Conservation (phyloP, 2,797 vertebrate species). For the Argyrosomus regius region DNA sequence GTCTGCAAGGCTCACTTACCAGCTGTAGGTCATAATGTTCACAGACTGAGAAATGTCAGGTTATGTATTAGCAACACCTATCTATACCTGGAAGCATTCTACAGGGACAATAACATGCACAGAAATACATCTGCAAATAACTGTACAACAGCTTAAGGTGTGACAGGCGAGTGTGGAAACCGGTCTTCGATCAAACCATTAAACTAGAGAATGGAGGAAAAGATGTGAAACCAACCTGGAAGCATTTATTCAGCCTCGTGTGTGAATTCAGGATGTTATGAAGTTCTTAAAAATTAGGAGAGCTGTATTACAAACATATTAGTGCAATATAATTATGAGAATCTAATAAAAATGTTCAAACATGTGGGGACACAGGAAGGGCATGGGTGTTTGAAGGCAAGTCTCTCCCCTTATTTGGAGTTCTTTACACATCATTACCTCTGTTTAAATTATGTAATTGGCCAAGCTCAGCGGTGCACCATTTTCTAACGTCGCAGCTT, state of each 20-base stretch:
- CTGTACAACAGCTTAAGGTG: background rate
- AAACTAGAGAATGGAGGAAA: background rate
- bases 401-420: conserved; percentile 2
- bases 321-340: background rate
- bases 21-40: background rate
- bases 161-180: background rate
- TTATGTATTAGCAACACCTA: background rate
- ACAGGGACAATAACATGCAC: background rate
- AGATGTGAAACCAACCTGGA: no score
- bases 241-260: background rate
- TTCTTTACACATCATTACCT: conserved; percentile 36
- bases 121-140: background rate
- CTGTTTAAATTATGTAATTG: conserved; percentile 24
- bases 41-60: conserved; percentile 5
- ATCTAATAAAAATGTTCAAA: background rate
- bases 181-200: background rate
- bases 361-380: background rate
- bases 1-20: conserved; percentile 1
- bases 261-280: background rate
- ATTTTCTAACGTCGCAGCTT: background rate
- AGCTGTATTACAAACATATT: background rate
- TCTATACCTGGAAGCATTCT: background rate
- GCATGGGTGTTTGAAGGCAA: background rate
- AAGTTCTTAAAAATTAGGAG: background rate
- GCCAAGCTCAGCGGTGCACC: background rate